phyloP scores from a whole-genome alignment of 2,888 invertebrate genomes.

The Galeruca laticollis region DNA sequence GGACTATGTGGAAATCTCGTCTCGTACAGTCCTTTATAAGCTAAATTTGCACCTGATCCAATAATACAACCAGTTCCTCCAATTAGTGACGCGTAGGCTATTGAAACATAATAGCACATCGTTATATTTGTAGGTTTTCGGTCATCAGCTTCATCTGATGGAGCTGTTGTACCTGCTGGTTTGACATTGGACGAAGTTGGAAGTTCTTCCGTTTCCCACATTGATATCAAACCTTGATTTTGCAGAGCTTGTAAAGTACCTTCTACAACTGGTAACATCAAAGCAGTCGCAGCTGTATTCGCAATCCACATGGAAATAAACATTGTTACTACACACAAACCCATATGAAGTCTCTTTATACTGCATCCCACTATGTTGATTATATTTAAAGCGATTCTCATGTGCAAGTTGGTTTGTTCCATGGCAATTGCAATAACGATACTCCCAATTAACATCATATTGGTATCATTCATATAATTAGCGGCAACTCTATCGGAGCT shows the following conservation, averaged over 20 bases:
- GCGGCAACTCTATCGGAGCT: slow-evolving; percentile 72
- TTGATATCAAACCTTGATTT: slow-evolving; percentile 77
- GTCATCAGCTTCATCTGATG: slow-evolving; percentile 30
- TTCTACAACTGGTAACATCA: slow-evolving; percentile 93
- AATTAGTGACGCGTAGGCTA: slow-evolving; percentile 83
- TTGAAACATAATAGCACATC: slow-evolving; percentile 81
- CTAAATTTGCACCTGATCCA: slow-evolving; percentile 85
- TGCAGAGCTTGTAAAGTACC: slow-evolving; percentile 86
- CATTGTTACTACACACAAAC: slow-evolving; percentile 88
- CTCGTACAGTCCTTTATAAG: slow-evolving; percentile 76
- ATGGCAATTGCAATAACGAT: slow-evolving; percentile 91
- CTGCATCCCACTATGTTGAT: slow-evolving; percentile 70
- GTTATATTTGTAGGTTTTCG: slow-evolving; percentile 78
- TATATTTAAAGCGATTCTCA: slow-evolving; percentile 85
- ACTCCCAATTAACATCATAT: slow-evolving; percentile 90
- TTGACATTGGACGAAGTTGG: background rate
- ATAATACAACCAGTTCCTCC: slow-evolving; percentile 69
- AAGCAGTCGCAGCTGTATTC: slow-evolving; percentile 92
- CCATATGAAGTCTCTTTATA: slow-evolving; percentile 79
- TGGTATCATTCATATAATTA: slow-evolving; percentile 83
- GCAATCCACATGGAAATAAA: slow-evolving; percentile 97
- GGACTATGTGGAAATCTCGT: slow-evolving; percentile 70
- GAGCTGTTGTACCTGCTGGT: background rate
- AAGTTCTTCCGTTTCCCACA: slow-evolving; percentile 65
- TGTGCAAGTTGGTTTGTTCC: slow-evolving; percentile 89